Base-by-base conservation (phyloP, 1,140 invertebrate species). In the Pogonus chalceus region DNA sequence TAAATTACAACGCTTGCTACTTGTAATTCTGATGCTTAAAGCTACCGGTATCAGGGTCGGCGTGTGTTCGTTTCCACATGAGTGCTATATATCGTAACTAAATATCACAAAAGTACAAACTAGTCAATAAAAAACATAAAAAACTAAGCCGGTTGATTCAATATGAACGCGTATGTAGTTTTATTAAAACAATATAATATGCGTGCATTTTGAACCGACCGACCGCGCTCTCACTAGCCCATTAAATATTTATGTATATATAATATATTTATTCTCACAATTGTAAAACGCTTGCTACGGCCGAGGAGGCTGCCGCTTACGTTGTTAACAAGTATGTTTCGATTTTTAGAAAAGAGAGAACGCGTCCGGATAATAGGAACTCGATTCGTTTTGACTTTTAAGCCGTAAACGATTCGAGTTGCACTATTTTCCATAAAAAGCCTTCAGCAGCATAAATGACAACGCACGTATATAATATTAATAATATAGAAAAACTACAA, bases 51-150 rank as follows among this genome's bases (percentile, higher is more conserved):
- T 12, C 37, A 43, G 37, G 37, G 37, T 43, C 37, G 37, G 37
- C 18, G 9, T 43, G 37, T 43, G 26, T 31, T 43, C 37, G 37
- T 43, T 43, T 43, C 18, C 37, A 43, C 37, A 43, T 43, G 37
- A 43, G 37, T 43, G 37, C 37, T 43, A n/a, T 43, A 43, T 43
- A 43, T 43, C 37, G 37, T 43, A 43, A 43, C 37, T 43, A 43
- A 43, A 43, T 43, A 43, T 43, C 37, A 43, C 37, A 43, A 43
- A 43, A 43, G 37, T 43, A 43, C 37, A 43, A 43, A 43, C 37
- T 43, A 43, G 37, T 43, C 37, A 43, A 43, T 43, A 43, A 43
- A 43, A 43, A 43, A 43, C 37, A 10, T 43, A 43, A 43, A 43
- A 31, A 43, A 43, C 18, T 43, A 43, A 43, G 18, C 7, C 18